Evolutionary conservation across 2,797 vertebrate genomes (phyloP), one percentile per base, ranked within the genome.

Genomic region (Toxotes lorentzi): DNA sequence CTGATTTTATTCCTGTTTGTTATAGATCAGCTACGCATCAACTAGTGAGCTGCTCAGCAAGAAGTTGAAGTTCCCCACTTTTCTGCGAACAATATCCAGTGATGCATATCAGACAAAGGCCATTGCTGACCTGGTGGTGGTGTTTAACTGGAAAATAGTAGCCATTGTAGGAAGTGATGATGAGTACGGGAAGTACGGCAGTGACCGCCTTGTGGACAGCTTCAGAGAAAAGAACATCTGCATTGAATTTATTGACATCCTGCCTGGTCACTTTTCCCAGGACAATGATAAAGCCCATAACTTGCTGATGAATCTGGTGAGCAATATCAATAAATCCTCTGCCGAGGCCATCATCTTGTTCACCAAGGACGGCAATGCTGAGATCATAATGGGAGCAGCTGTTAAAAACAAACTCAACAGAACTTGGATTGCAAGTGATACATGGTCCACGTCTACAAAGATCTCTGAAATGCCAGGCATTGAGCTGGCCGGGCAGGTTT

Each of bases 291-390:
- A 40, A 9, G 4, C 19, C 13, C 3, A 0, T 3, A 0, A 0
- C 0, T 21, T 1, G 5, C 27, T 78, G 23, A 0, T 0, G 16
- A 0, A 63, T 0, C 70, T 93, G 62, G 4, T 87, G 24, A 0
- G 4, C 0, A 43, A 4, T 0, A 81, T 94, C 10, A 1, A 5
- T 0, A 9, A 11, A 0, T 91, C 89, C 2, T 24, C 35, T 0
- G 90, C 93, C 0, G 93, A 93, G 70, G 93, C 82, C 27, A 63
- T 93, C 43, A 83, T 94, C 61, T 0, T 93, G 17, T 94, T 94
- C 79, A 93, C 93, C 6, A 57, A 80, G 24, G 32, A 1, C 1
- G 0, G 11, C 13, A 89, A 90, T 41, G 87, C 75, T 41, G 5
- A 11, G 1, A 0, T 86, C 8, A 82, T 93, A 70, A 50, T 94